These are phyloP conservation scores for Lepidochitona cinerea DNA, from an alignment of 2,888 invertebrate species.

Conservation along the genomic window DNA sequence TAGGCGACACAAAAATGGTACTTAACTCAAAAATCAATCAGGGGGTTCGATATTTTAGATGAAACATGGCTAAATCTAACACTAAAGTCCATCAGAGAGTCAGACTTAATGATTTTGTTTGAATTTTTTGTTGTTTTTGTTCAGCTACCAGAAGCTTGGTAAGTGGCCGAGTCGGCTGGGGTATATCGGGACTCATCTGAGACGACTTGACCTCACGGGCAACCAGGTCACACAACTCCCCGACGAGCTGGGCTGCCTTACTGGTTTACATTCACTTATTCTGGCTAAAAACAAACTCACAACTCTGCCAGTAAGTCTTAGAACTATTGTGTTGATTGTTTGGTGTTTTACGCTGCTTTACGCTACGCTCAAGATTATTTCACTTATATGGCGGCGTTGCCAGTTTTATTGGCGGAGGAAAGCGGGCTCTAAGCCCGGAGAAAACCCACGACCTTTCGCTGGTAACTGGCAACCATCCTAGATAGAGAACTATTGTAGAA, in stretches of 20 bases:
- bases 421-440: not conserved
- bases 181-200: conserved; percentile 49
- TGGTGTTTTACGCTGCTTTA: too few species aligned
- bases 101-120: not conserved
- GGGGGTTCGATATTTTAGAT: not conserved
- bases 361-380: too few species aligned
- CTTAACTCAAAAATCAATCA: not conserved
- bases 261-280: conserved; percentile 42
- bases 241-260: conserved; percentile 46
- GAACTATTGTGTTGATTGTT: too few species aligned
- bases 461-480: too few species aligned
- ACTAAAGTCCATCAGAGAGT: not conserved
- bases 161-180: conserved; percentile 46
- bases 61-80: not conserved
- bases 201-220: conserved; percentile 42
- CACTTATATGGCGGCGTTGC: too few species aligned
- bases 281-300: conserved; percentile 39
- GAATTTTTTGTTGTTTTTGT: not conserved
- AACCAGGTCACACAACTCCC: conserved; percentile 42
- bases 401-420: not conserved
- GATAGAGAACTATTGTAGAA: too few species aligned
- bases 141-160: conserved; percentile 36
- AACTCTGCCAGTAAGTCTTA: conserved; percentile 43
- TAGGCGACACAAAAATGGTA: not conserved
- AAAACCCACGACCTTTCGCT: not conserved